Evolutionary conservation across 1,140 invertebrate genomes (phyloP).

Genomic region (Monochamus saltuarius): DNA sequence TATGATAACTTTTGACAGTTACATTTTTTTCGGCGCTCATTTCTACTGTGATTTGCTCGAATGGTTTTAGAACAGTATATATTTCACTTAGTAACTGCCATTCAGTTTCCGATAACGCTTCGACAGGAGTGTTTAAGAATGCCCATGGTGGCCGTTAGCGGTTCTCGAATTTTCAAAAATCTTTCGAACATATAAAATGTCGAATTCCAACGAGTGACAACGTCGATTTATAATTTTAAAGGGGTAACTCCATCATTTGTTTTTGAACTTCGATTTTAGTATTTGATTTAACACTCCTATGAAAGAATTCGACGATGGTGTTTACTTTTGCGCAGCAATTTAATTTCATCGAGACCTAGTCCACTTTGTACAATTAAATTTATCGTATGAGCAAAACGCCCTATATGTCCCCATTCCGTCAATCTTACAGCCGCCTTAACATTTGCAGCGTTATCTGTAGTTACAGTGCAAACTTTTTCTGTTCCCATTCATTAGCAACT

Average conservation of each 20-base stretch:
- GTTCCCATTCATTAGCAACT: too few relatives aligned
- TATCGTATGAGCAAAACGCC: constrained; percentile 14
- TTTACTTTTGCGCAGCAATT: constrained; percentile 4
- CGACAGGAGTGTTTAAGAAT: constrained; percentile 8
- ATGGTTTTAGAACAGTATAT: constrained; percentile 25
- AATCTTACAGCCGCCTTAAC: constrained; percentile 4
- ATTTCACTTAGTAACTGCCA: constrained; percentile 14
- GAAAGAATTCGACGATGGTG: constrained; percentile 11
- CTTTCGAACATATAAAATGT: constrained; percentile 25
- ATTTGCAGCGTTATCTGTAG: too few relatives aligned
- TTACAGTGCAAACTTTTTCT: too few relatives aligned
- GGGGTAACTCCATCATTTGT: constrained; percentile 9
- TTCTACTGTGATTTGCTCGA: constrained; percentile 21
- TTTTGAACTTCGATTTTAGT: constrained; percentile 15
- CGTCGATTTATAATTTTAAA: constrained; percentile 19
- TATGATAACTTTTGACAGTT: constrained; percentile 19
- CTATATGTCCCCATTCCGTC: constrained; percentile 9
- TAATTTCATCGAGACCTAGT: background rate
- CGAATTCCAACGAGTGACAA: constrained; percentile 20
- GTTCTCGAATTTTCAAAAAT: constrained; percentile 16
- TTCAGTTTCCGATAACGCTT: constrained; percentile 10
- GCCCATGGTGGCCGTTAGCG: constrained; percentile 16
- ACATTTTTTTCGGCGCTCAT: constrained; percentile 16
- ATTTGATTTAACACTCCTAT: constrained; percentile 10
- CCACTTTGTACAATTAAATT: constrained; percentile 18